These are phyloP conservation scores for Potamilus streckersoni DNA, from an alignment of 1,140 invertebrate genomes.

Conservation along the genomic window DNA sequence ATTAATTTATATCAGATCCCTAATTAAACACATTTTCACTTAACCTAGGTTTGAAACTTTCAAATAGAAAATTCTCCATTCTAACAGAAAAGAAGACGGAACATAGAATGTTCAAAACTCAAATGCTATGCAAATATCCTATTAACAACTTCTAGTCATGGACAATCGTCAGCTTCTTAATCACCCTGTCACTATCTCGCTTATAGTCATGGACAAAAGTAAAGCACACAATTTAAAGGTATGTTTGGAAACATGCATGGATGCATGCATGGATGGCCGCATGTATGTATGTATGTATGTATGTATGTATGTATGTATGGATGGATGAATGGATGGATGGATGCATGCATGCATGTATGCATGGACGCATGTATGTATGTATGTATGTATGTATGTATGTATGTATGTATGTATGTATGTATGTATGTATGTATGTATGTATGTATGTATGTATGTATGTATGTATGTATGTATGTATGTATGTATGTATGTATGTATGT, in stretches of 20 bases:
- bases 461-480: conserved; percentile 14
- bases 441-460: conserved; percentile 20
- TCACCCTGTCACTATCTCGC: no score
- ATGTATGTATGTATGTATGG: conserved; percentile 4
- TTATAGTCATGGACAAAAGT: no score
- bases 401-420: conserved; percentile 6
- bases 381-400: background rate
- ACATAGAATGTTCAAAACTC: no score
- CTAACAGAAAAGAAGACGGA: no score
- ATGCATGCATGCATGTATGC: conserved; percentile 5
- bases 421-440: conserved; percentile 18
- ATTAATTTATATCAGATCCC: no score
- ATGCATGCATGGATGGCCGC: conserved; percentile 10
- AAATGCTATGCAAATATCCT: no score
- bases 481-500: background rate
- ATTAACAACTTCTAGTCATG: no score
- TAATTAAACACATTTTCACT: no score
- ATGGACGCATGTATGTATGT: background rate
- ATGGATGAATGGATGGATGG: conserved; percentile 4
- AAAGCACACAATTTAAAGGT: no score
- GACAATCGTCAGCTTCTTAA: no score
- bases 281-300: conserved; percentile 19
- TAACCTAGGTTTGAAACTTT: no score
- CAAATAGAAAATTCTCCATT: no score
- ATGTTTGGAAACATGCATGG: background rate